Evolutionary conservation across 2,888 invertebrate species (phyloP).

Genomic region (Strigamia transsilvanica): DNA sequence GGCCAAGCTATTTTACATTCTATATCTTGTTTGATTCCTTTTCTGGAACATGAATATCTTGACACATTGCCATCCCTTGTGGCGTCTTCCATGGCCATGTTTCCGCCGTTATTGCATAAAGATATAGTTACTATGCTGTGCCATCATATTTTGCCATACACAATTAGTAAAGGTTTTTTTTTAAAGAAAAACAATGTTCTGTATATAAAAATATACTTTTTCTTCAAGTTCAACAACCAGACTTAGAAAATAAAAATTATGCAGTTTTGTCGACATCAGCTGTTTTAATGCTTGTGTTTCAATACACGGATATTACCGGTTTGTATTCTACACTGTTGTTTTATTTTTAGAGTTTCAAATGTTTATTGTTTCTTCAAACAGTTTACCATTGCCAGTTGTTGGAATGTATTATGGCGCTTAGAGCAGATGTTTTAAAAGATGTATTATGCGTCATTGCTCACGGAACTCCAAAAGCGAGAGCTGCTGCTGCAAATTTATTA

Average conservation of each 20-base stretch:
- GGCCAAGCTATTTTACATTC: conserved; percentile 94
- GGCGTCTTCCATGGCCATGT: conserved; percentile 90
- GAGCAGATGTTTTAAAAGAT: conserved; percentile 89
- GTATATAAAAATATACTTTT: conserved; percentile 6
- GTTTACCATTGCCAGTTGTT: conserved; percentile 96
- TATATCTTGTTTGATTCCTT: conserved; percentile 92
- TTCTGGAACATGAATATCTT: conserved; percentile 93
- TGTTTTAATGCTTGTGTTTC: conserved; percentile 96
- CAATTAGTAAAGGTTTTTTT: conserved; percentile 74
- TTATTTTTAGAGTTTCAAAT: neutral
- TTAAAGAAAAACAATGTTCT: neutral
- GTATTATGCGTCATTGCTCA: conserved; percentile 95
- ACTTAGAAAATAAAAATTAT: conserved; percentile 60
- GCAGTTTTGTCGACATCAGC: conserved; percentile 70
- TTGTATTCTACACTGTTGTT: conserved; percentile 54
- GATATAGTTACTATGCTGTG: conserved; percentile 94
- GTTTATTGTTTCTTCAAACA: conserved; percentile 63
- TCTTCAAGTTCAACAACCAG: conserved; percentile 50
- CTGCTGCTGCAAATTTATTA: conserved; percentile 94
- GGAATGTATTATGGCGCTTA: conserved; percentile 94
- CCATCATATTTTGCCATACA: conserved; percentile 95
- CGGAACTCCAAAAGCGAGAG: conserved; percentile 90
- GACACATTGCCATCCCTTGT: conserved; percentile 94
- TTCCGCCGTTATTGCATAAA: conserved; percentile 89
- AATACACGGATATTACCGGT: conserved; percentile 93